Base-by-base conservation (phyloP, 2,797 vertebrate genomes). In the Pterois miles region DNA sequence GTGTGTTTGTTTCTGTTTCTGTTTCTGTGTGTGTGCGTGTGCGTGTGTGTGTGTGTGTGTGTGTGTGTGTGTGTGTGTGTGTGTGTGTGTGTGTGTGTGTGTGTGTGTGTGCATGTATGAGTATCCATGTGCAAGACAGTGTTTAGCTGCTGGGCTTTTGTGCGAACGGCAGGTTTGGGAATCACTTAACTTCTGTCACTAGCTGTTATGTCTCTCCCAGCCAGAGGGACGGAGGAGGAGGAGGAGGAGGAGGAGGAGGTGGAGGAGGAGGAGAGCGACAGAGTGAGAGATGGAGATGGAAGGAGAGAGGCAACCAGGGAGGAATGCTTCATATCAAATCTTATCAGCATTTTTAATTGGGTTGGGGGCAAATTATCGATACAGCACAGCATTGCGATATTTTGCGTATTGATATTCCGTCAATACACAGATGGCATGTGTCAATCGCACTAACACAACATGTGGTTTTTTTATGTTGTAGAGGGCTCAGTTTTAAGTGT, bases 141-240 rank as follows among this genome's bases (percentile, higher is more conserved):
- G 65, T 87, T 88, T 89, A 62, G 88, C 90, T 92, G 82, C 76
- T 10, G 76, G 87, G 68, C 83, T 88, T 92, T 86, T 82, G 83
- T 80, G 83, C 22, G 14, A 89, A 86, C 78, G 67, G 86, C 64
- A 20, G 83, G 87, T 92, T 93, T 94, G 87, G 85, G 90, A 94
- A 93, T 95, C 93, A 93, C 93, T 95, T 95, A 94, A 93, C 93
- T 93, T 93, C 91, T 95, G 95, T 95, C 95, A 94, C 91, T 91
- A 88, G 86, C 86, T 91, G 93, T 95, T 94, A 94, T 84, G 85
- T 95, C 92, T 91, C 73, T 81, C 71, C 68, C 63, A 78, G 89
- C 89, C 76, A 6, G 89, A 83, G 85, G 91, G 85, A 87, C 67
- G 29, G 75, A 73, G 29, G 46, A 79, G 67, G 46, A 76, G 84